A percentile compares a stretch with the other conserved stretches of the same genome.
phyloP scores from a whole-genome alignment of 2,113 vertebrate genomes.

The Charina bottae region DNA sequence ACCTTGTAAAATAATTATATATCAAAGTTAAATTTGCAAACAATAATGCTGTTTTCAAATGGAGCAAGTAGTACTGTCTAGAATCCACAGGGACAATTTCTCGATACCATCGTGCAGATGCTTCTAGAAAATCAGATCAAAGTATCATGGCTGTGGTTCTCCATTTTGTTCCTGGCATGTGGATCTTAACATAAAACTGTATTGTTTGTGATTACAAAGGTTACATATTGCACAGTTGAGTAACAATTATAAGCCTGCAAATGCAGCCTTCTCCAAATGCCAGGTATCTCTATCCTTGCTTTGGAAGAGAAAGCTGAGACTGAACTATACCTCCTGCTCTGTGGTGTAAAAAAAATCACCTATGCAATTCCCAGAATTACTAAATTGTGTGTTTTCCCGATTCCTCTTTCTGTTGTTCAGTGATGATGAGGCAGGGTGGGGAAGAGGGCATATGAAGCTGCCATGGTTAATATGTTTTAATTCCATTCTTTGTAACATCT shows the following conservation, averaged over 20 bases:
- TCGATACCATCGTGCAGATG: background rate
- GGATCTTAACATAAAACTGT: background rate
- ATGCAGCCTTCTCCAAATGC: background rate
- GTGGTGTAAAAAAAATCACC: background rate
- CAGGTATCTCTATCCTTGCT: background rate
- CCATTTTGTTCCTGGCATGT: background rate
- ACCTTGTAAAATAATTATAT: background rate
- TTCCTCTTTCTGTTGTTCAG: background rate
- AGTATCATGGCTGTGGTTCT: background rate
- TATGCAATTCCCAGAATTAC: background rate
- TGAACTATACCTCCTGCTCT: background rate
- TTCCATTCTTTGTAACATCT: background rate
- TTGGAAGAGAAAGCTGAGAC: background rate
- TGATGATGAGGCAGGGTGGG: background rate
- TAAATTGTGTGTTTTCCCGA: background rate
- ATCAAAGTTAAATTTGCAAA: conserved; percentile 8
- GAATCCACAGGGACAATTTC: background rate
- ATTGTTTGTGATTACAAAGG: background rate
- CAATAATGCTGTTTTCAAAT: background rate
- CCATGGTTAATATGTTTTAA: background rate
- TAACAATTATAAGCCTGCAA: background rate
- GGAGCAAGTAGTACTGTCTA: background rate
- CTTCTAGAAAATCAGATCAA: background rate
- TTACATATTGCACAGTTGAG: background rate
- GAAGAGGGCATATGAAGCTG: background rate